Evolutionary conservation across 2,113 vertebrate species (phyloP).

Genomic region (Etia nguti): DNA sequence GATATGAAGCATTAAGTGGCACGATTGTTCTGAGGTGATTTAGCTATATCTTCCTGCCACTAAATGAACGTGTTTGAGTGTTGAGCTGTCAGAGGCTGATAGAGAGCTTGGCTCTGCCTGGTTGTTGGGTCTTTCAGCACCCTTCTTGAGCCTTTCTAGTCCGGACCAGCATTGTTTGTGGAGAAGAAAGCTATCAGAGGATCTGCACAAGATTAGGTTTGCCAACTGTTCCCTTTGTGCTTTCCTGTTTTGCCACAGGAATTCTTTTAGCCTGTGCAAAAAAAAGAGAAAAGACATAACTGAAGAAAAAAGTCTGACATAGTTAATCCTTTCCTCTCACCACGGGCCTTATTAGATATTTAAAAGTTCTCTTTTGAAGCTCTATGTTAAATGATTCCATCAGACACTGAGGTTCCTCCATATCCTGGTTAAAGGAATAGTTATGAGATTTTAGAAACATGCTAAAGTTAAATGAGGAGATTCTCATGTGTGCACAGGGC

Average conservation of each 20-base stretch:
- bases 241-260: constrained; percentile 87
- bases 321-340: constrained; percentile 75
- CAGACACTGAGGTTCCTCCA: neutral
- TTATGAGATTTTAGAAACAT: neutral
- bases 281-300: constrained; percentile 54
- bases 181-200: constrained; percentile 82
- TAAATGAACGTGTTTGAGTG: constrained; percentile 6
- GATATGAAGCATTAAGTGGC: neutral
- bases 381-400: neutral
- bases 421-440: neutral
- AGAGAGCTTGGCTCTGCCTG: constrained; percentile 13
- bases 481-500: neutral
- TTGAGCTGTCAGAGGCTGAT: constrained; percentile 19
- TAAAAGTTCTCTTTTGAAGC: neutral
- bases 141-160: constrained; percentile 37
- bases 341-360: neutral
- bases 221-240: constrained; percentile 78
- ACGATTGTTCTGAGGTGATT: neutral
- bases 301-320: constrained; percentile 69
- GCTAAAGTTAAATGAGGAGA: neutral
- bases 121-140: constrained; percentile 43
- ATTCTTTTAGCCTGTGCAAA: constrained; percentile 77
- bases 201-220: constrained; percentile 83
- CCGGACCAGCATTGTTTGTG: constrained; percentile 76
- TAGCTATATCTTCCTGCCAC: neutral